These are phyloP conservation scores for Idris sp. DNA, from an alignment of 1,140 invertebrate species.

Conservation along the genomic window DNA sequence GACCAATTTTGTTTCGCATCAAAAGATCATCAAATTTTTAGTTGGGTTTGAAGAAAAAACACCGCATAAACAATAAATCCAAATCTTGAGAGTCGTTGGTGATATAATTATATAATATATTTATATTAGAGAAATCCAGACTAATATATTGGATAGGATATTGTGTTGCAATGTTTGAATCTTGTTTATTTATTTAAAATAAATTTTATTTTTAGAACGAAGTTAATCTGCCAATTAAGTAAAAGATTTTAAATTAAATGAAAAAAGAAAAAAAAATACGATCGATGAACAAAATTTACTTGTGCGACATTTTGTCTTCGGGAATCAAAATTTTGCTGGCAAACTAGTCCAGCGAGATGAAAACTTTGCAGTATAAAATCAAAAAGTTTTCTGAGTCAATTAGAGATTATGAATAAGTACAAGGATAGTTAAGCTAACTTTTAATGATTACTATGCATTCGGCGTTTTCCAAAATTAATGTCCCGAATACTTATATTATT, in stretches of 20 bases:
- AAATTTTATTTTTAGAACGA: too few relatives aligned
- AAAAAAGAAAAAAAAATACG: slow-evolving; percentile 13
- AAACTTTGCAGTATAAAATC: slow-evolving; percentile 9
- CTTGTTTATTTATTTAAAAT: too few relatives aligned
- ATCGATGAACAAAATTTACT: slow-evolving; percentile 6
- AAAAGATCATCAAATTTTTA: too few relatives aligned
- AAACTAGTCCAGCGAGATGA: slow-evolving; percentile 8
- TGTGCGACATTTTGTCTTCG: slow-evolving; percentile 20
- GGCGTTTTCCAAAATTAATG: slow-evolving; percentile 1
- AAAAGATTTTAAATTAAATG: background rate
- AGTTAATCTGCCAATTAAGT: too few relatives aligned
- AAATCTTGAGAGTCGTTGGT: too few relatives aligned
- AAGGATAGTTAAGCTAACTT: slow-evolving; percentile 10
- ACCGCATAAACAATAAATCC: too few relatives aligned
- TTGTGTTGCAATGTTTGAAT: too few relatives aligned
- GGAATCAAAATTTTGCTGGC: slow-evolving; percentile 8
- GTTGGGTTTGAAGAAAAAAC: too few relatives aligned
- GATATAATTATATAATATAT: too few relatives aligned
- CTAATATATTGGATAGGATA: too few relatives aligned
- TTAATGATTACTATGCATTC: slow-evolving; percentile 27
- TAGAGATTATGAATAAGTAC: slow-evolving; percentile 39
- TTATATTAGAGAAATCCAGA: too few relatives aligned
- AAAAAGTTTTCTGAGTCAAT: slow-evolving; percentile 41
- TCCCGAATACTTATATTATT: slow-evolving; percentile 2
- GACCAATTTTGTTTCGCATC: too few relatives aligned